Base-by-base conservation (phyloP, 2,888 invertebrate species). In the Yponomeuta malinellus region DNA sequence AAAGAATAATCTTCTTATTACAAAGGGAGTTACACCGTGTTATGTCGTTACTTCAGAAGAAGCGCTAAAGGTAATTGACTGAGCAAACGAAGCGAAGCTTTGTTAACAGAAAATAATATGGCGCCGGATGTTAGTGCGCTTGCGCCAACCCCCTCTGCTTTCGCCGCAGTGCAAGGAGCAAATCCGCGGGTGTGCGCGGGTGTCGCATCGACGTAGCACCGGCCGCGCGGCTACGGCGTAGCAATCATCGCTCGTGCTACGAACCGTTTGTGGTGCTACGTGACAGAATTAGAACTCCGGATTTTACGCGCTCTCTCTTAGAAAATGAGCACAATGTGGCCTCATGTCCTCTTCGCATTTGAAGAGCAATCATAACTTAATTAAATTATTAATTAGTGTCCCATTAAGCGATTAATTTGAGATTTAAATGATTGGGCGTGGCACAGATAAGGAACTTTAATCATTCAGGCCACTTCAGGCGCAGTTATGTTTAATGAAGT, bases 51-150 rank as follows among this genome's bases (percentile, higher is more conserved):
- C 73, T 81, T 80, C 81, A 83, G 83, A 85, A 70, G 63, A 37
- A 33, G 83, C 78, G 81, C 78, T 78, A 76, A 80, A 82, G 82
- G 86, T 88, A 89, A 89, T 88, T 88, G 87, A 85, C 79, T 80
- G 81, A 84, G 83, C 83, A 85, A 87, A 86, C 87, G 85, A 86
- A 85, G 82, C 81, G 80, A 81, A 81, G 81, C 83, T 82, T 82
- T 79, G 82, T 83, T 86, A 86, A 83, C 83, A 81, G 83, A 79
- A 81, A 82, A 85, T 85, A 84, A 84, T 81, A 86, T 85, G 84
- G 83, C 81, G 81, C 73, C 78, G 80, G 74, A 73, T 74, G 79
- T 68, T 74, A 43, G 72, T 72, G 87, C 89, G 89, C 89, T 89
- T 82, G 88, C 89, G 87, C 83, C 79, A 76, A 75, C 78, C 73